Base-by-base conservation (phyloP, 2,888 invertebrate genomes). In the Sceliomorpha sp. region DNA sequence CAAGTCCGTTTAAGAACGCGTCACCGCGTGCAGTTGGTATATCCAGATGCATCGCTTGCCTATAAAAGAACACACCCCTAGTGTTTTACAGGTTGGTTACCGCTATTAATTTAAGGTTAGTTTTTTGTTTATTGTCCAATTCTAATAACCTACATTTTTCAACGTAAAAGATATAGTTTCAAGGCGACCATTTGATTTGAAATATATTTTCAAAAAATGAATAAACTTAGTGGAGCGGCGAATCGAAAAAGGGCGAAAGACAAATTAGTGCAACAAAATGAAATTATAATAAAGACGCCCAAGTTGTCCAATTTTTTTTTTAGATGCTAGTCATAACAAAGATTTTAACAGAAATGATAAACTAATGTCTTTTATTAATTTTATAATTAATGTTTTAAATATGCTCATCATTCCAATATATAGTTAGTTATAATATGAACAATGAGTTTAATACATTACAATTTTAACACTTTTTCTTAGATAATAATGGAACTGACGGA, bases 161-260 rank as follows among this genome's bases (percentile, higher is more conserved):
- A 36, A 36, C 12, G 15, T 15, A 36, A 15, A 15, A 13, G n/a
- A 36, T 1, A 36, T 15, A 13, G 7, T 36, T 36, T 36, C 13
- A 13, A 36, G 36, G 14, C 36, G 15, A 36, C 14, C 36, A 12
- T n/a, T n/a, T n/a, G n/a, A n/a, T n/a, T n/a, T n/a, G n/a, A n/a
- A n/a, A n/a, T n/a, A n/a, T n/a, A n/a, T 36, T 36, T 36, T 36
- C 7, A 36, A 36, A 2, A 36, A 36, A 40, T 40, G 40, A 48
- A 48, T 27, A 48, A 48, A 37, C 17, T 27, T 2, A 48, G 48
- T 37, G 48, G 47, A n/a, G 47, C 47, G n/a, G 34, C 47, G 20
- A 34, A 34, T 34, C 32, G 24, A 6, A 47, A 34, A 48, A 48
- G 37, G 27, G 37, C 10, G 15, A 48, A 48, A 9, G 48, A 48